Base-by-base conservation (phyloP, 2,888 invertebrate genomes). In the Oxytorus armatus region DNA sequence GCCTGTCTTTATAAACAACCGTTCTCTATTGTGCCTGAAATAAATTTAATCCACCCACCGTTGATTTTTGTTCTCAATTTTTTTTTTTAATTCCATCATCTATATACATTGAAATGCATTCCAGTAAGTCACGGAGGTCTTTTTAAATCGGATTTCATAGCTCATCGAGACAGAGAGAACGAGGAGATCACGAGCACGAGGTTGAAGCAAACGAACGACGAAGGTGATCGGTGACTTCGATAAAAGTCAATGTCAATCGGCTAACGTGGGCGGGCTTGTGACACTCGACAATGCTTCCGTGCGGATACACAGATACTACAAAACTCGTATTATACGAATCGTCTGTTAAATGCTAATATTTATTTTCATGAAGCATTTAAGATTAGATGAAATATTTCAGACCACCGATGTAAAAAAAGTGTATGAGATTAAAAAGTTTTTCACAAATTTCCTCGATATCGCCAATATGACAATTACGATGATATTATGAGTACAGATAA, bases 181-280 rank as follows among this genome's bases (percentile, higher is more conserved):
- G 23, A 61, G 68, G 23, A 61, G 68, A 75, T 49, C 3, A 25
- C 29, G 47, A 61, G 36, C 33, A 23, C 36, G 49, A 49, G 25
- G 18, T 14, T n/a, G 25, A 29, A 5, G 42, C 39, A 42, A n/a
- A 14, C 5, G 10, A 23, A 39, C 25, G 61, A 57, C 25, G 65
- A 39, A 33, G 25, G 47, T 53, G 70, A 70, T 77, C 65, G 72
- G 49, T 51, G 21, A 18, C 18, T 65, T 77, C 65, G 77, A 72
- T 77, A 72, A 72, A 66, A 77, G 25, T 77, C 77, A 77, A 77
- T 72, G 72, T 72, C 77, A 77, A 77, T 77, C 65, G 65, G 5
- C 18, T 65, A 39, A 55, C 65, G 77, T 70, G 72, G 70, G 77
- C 65, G 75, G 33, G n/a, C 29, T 65, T 49, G 25, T 49, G 49